phyloP scores from a whole-genome alignment of 2,888 invertebrate genomes.

The Agrochola lota region DNA sequence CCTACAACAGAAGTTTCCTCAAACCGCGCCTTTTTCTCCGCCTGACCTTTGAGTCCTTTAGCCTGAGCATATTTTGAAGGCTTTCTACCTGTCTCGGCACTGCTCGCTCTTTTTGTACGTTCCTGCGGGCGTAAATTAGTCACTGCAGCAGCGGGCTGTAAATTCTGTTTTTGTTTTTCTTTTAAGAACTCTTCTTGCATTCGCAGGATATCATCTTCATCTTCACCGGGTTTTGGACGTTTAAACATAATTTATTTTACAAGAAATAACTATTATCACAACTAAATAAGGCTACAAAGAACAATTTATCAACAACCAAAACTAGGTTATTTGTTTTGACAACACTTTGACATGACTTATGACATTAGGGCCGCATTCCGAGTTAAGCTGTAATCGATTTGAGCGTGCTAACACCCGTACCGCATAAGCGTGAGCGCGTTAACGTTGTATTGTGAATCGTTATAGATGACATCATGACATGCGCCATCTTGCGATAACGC shows the following conservation, averaged over 20 bases:
- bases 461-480: no score
- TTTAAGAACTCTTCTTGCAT: slow-evolving; percentile 93
- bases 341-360: slow-evolving; percentile 15
- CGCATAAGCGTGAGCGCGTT: no score
- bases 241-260: slow-evolving; percentile 87
- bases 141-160: slow-evolving; percentile 92
- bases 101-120: slow-evolving; percentile 72
- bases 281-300: background rate
- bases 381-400: no score
- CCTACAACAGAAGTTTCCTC: slow-evolving; percentile 74
- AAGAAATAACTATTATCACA: slow-evolving; percentile 4
- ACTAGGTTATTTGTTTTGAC: slow-evolving; percentile 44
- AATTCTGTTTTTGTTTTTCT: slow-evolving; percentile 89
- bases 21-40: slow-evolving; percentile 83
- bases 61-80: slow-evolving; percentile 86
- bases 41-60: slow-evolving; percentile 80
- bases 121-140: slow-evolving; percentile 83
- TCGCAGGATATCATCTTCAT: slow-evolving; percentile 93
- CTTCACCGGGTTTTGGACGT: slow-evolving; percentile 93
- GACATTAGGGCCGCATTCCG: no score
- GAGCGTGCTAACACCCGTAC: no score
- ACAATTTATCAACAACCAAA: background rate
- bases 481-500: no score
- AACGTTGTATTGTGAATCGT: no score
- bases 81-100: slow-evolving; percentile 71